phyloP scores from a whole-genome alignment of 2,888 invertebrate genomes.

The Drosophila merina region DNA sequence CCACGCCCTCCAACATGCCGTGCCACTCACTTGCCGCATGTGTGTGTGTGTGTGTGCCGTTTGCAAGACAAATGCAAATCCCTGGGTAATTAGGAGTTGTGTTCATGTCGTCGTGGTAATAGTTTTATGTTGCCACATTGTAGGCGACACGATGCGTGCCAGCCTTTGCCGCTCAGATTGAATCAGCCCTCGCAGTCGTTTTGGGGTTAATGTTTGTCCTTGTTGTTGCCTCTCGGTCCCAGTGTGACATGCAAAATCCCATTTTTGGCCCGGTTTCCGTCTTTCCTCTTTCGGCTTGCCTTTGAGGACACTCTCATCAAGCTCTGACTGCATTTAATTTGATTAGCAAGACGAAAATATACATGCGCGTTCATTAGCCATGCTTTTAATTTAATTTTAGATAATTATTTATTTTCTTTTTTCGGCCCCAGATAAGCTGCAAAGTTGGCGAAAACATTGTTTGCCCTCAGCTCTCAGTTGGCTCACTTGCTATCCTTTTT shows the following conservation, averaged over 20 bases:
- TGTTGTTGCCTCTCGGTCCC: slow-evolving; percentile 24
- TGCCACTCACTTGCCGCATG: slow-evolving; percentile 16
- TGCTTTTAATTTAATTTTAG: slow-evolving; percentile 67
- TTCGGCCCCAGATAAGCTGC: slow-evolving; percentile 17
- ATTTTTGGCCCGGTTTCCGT: slow-evolving; percentile 4
- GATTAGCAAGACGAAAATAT: slow-evolving; percentile 63
- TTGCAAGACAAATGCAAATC: slow-evolving; percentile 79
- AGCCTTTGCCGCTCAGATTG: slow-evolving; percentile 62
- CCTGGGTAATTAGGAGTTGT: slow-evolving; percentile 81
- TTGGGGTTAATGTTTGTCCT: slow-evolving; percentile 67
- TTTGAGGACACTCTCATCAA: slow-evolving; percentile 45
- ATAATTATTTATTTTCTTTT: slow-evolving; percentile 42
- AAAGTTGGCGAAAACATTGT: slow-evolving; percentile 41
- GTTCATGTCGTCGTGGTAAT: slow-evolving; percentile 79
- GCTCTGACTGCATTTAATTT: slow-evolving; percentile 67
- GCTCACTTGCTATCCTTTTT: neutral
- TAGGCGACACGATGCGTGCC: slow-evolving; percentile 68
- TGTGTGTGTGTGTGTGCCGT: slow-evolving; percentile 33
- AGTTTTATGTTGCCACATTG: slow-evolving; percentile 80
- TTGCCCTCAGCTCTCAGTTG: slow-evolving; percentile 1
- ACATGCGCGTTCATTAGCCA: slow-evolving; percentile 59
- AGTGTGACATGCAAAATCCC: slow-evolving; percentile 47
- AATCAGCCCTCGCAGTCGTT: slow-evolving; percentile 51
- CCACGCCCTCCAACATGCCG: slow-evolving; percentile 58
- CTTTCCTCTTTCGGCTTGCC: slow-evolving; percentile 1